phyloP scores from a whole-genome alignment of 2,797 vertebrate genomes.

The Sebastes taczanowskii region DNA sequence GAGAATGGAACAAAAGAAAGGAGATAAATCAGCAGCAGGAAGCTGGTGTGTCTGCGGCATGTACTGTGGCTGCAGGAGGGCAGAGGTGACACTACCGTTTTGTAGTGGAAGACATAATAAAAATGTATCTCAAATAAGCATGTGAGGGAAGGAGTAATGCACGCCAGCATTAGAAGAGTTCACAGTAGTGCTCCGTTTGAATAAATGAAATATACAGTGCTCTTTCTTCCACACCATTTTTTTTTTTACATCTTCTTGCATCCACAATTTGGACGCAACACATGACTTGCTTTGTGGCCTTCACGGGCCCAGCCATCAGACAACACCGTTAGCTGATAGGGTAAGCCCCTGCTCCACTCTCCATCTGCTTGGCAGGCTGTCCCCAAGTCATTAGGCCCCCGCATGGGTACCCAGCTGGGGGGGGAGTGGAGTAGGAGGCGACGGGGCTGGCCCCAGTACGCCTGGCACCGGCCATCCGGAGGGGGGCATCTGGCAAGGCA shows the following conservation, averaged over 20 bases:
- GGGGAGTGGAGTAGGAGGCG: constrained; percentile 38
- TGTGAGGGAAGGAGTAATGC: neutral
- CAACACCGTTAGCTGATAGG: constrained; percentile 38
- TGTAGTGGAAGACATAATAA: neutral
- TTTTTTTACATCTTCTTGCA: neutral
- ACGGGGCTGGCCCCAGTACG: constrained; percentile 42
- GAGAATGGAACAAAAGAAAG: neutral
- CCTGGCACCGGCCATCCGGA: constrained; percentile 65
- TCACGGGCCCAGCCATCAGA: constrained; percentile 30
- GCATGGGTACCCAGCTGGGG: constrained; percentile 62
- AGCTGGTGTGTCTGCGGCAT: neutral
- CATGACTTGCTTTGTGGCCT: constrained; percentile 23
- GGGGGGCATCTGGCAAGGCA: constrained; percentile 78
- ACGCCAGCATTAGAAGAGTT: neutral
- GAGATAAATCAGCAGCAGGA: neutral
- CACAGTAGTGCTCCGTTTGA: neutral
- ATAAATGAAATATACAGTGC: neutral
- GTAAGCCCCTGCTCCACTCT: constrained; percentile 57
- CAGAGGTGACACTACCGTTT: neutral
- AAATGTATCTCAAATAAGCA: neutral
- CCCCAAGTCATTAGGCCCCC: constrained; percentile 74
- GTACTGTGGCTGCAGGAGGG: neutral
- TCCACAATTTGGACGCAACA: constrained; percentile 18
- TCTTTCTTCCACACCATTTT: neutral
- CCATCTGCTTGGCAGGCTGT: constrained; percentile 73